Percentiles rank a stretch among this genome's conserved stretches.
These are phyloP conservation scores for Caenorhabditis doughertyi DNA, from an alignment of 2,888 invertebrate genomes.

Conservation along the genomic window DNA sequence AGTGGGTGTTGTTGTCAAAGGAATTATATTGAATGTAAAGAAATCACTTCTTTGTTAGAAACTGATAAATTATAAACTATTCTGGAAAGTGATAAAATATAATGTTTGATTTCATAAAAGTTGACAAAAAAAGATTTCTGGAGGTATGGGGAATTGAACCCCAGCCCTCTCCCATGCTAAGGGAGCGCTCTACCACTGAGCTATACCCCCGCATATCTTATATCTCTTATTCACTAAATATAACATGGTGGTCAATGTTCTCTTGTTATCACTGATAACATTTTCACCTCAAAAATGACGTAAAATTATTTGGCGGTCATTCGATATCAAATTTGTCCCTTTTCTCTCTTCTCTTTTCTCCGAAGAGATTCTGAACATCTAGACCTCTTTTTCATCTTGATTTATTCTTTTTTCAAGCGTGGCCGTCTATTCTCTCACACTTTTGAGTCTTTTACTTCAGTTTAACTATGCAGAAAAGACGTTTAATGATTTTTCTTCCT, in stretches of 20 bases:
- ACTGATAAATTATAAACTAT: background rate
- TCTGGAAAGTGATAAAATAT: background rate
- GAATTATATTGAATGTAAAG: too few species aligned
- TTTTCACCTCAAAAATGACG: background rate
- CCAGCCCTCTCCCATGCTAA: slow-evolving; percentile 78
- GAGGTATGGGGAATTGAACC: slow-evolving; percentile 75
- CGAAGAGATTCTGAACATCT: background rate
- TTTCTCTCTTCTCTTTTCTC: background rate
- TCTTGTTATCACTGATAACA: background rate
- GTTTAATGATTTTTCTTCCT: background rate
- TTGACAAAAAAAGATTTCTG: slow-evolving; percentile 57
- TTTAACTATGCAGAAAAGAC: background rate
- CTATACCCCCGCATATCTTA: slow-evolving; percentile 69
- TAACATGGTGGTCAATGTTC: background rate
- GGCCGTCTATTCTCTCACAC: background rate
- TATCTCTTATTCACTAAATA: background rate
- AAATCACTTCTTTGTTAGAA: too few species aligned
- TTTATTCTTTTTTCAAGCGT: background rate
- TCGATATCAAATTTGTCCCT: background rate
- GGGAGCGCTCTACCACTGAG: slow-evolving; percentile 79
- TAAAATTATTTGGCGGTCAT: background rate
- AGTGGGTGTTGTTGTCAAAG: too few species aligned
- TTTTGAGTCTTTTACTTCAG: background rate
- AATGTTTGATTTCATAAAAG: background rate
- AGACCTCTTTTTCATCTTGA: background rate